Conservation (phyloP, 2,113 vertebrate genomes). For the Felis catus region F.catus_Fca126_mat1.0 CM031414.1:7400001-7400500, state of each 20-base stretch:
- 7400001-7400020: neutral
- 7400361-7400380: neutral
- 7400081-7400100: neutral
- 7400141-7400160: neutral
- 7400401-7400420: neutral
- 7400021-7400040: neutral
- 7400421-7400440: neutral
- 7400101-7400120: neutral
- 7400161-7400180: neutral
- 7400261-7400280: neutral
- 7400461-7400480: neutral
- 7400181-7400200: neutral
- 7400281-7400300: neutral
- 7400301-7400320: neutral
- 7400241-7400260: neutral
- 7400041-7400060: neutral
- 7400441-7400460: neutral
- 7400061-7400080: neutral
- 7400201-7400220: neutral
- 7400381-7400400: neutral
- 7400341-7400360: neutral
- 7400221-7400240: neutral
- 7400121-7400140: neutral
- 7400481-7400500: neutral
- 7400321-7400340: neutral